phyloP scores from a whole-genome alignment of 2,797 vertebrate genomes.

The Sebastes miniatus region DNA sequence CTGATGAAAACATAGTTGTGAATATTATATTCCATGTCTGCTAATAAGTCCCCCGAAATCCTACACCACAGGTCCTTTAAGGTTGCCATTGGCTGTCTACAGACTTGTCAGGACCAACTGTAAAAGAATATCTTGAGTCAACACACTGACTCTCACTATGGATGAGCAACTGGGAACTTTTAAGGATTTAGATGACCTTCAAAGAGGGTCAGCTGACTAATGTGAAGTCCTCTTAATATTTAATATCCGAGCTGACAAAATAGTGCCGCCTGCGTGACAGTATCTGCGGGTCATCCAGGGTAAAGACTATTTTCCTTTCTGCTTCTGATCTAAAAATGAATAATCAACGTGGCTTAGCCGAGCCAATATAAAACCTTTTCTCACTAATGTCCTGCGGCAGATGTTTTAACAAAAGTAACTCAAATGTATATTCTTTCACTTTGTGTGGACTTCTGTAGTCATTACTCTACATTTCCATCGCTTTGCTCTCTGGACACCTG shows the following conservation, averaged over 20 bases:
- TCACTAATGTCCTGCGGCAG: neutral
- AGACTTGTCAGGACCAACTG: neutral
- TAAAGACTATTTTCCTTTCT: neutral
- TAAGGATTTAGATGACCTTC: neutral
- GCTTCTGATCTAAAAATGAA: neutral
- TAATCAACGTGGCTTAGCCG: neutral
- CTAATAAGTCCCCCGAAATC: too few species aligned
- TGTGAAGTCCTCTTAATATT: constrained; percentile 1
- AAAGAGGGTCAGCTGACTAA: neutral
- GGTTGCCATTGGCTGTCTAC: neutral
- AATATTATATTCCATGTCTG: too few species aligned
- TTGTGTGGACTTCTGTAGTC: neutral
- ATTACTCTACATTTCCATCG: constrained; percentile 12
- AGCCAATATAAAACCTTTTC: neutral
- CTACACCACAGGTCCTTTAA: too few species aligned
- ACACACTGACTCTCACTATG: neutral
- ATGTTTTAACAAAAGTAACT: neutral
- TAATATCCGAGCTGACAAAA: neutral
- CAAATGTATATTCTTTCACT: neutral
- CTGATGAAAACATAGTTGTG: too few species aligned
- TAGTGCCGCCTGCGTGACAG: neutral
- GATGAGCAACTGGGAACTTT: neutral
- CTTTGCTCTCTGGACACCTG: constrained; percentile 16
- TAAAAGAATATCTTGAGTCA: neutral
- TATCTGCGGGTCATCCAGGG: neutral